phyloP scores from a whole-genome alignment of 2,888 invertebrate species.

The Arctia plantaginis region DNA sequence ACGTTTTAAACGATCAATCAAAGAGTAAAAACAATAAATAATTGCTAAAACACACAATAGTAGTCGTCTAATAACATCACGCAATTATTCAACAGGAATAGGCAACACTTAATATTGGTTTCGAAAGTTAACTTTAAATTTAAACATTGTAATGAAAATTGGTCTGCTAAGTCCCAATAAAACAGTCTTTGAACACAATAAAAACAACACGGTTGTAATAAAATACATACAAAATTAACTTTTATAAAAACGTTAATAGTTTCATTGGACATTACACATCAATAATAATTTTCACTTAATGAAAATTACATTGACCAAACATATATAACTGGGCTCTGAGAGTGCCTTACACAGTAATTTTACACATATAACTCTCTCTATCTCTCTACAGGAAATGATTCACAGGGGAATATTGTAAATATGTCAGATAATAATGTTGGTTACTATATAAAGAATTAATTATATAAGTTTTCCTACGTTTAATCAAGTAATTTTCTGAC shows the following conservation, averaged over 20 bases:
- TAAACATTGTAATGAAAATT: conserved; percentile 49
- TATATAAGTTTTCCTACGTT: conserved; percentile 23
- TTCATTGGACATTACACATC: conserved; percentile 55
- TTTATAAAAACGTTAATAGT: conserved; percentile 47
- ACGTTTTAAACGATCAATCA: conserved; percentile 45
- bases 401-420: conserved; percentile 31
- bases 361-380: conserved; percentile 40
- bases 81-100: conserved; percentile 6
- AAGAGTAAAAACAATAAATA: conserved; percentile 42
- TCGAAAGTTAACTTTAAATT: conserved; percentile 1
- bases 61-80: conserved; percentile 16
- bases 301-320: conserved; percentile 76
- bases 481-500: background rate
- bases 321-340: conserved; percentile 16
- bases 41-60: conserved; percentile 17
- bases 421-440: conserved; percentile 22
- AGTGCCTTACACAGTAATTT: conserved; percentile 18
- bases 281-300: conserved; percentile 75
- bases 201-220: conserved; percentile 49
- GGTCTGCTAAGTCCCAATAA: conserved; percentile 52
- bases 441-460: conserved; percentile 32
- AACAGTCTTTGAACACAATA: conserved; percentile 64
- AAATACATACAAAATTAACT: conserved; percentile 45
- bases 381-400: conserved; percentile 16
- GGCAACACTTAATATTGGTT: conserved; percentile 6